Percentiles rank a stretch among this genome's conserved stretches.
These are phyloP conservation scores for Brachyptera putata DNA, from an alignment of 2,888 invertebrate species.

Conservation along the genomic window DNA sequence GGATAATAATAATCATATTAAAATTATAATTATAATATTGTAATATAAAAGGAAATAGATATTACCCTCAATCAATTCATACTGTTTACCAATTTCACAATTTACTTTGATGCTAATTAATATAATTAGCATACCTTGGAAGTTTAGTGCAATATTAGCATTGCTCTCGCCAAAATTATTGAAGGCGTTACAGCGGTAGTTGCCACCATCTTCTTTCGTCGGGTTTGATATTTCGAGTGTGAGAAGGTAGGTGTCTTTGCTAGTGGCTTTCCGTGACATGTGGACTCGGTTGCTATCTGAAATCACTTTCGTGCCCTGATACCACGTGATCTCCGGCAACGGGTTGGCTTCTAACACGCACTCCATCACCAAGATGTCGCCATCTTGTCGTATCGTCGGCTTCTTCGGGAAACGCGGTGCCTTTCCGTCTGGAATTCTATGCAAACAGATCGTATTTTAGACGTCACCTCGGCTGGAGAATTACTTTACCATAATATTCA, in stretches of 20 bases:
- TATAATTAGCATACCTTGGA: conserved; percentile 75
- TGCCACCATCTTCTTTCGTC: conserved; percentile 93
- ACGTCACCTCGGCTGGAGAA: neutral
- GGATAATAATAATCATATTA: too few species aligned
- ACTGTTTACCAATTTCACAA: neutral
- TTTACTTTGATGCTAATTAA: conserved; percentile 21
- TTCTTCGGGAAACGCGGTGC: conserved; percentile 96
- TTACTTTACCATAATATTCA: neutral
- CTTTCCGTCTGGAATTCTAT: conserved; percentile 92
- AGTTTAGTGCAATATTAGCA: conserved; percentile 99
- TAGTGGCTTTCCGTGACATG: conserved; percentile 84
- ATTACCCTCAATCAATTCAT: neutral
- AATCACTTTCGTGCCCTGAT: conserved; percentile 81
- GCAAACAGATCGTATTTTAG: conserved; percentile 35
- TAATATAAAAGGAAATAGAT: neutral
- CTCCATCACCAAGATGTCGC: conserved; percentile 90
- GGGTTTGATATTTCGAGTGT: conserved; percentile 94
- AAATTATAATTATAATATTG: neutral
- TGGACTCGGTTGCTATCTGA: conserved; percentile 79
- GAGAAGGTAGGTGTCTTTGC: conserved; percentile 86
- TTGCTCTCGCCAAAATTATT: conserved; percentile 99
- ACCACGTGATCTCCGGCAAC: conserved; percentile 93
- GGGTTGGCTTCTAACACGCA: conserved; percentile 94
- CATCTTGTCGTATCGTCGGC: conserved; percentile 91
- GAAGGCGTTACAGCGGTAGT: conserved; percentile 98